These are phyloP conservation scores for Pipistrellus pygmaeus DNA, from an alignment of 2,797 vertebrate species.

Conservation along the genomic window DNA sequence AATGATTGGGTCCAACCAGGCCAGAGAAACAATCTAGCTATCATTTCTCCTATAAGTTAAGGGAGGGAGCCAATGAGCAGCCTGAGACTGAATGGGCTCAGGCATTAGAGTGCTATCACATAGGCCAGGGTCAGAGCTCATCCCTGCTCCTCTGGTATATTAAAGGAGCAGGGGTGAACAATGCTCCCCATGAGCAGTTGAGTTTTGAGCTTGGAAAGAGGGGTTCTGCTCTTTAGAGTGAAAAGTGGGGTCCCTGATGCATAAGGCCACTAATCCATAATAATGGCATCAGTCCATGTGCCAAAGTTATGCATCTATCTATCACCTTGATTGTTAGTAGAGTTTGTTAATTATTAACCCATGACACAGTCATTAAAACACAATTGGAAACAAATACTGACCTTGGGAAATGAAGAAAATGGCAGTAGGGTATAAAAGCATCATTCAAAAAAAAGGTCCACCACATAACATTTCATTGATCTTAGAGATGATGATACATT, in stretches of 20 bases:
- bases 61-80: background rate
- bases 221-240: background rate
- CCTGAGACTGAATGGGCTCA: background rate
- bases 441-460: background rate
- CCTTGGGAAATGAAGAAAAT: background rate
- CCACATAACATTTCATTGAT: background rate
- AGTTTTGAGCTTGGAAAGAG: background rate
- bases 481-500: background rate
- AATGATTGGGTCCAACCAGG: background rate
- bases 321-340: background rate
- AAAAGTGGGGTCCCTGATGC: background rate
- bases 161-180: rapidly evolving
- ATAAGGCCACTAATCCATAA: background rate
- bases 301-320: background rate
- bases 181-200: background rate
- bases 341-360: background rate
- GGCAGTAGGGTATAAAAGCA: background rate
- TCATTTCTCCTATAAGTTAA: background rate
- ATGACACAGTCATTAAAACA: background rate
- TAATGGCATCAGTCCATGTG: background rate
- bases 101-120: background rate
- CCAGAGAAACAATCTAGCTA: background rate
- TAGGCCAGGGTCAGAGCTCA: background rate
- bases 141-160: background rate
- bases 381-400: background rate